These are phyloP conservation scores for Orthosia gracilis DNA, from an alignment of 2,888 invertebrate genomes.

Conservation along the genomic window DNA sequence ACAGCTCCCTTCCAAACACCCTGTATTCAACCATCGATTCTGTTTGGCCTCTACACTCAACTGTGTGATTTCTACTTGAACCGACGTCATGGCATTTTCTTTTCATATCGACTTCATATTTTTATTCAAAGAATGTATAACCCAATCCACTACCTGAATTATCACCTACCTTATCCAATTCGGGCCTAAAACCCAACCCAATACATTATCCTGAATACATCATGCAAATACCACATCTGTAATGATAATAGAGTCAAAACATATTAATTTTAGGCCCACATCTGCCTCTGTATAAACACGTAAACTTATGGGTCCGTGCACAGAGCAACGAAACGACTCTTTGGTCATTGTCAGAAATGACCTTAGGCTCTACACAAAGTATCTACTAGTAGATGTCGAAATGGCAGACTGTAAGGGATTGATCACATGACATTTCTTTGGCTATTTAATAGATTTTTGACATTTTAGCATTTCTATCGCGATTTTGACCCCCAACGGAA, in stretches of 20 bases:
- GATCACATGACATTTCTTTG: too few species aligned
- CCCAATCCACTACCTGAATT: background rate
- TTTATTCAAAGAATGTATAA: background rate
- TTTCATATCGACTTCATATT: background rate
- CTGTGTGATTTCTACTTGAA: too few species aligned
- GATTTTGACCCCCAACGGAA: too few species aligned
- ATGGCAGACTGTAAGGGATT: too few species aligned
- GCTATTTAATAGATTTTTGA: too few species aligned
- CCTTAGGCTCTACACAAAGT: background rate
- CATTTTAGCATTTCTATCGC: too few species aligned
- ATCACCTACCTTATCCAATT: constrained; percentile 6
- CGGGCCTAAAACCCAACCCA: constrained; percentile 25
- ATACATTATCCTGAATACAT: constrained; percentile 55
- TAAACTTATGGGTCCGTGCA: constrained; percentile 79
- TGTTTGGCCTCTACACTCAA: too few species aligned
- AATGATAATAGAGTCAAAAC: constrained; percentile 85
- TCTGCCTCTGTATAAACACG: constrained; percentile 81
- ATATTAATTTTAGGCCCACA: constrained; percentile 88
- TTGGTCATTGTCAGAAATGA: background rate
- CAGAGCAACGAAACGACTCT: background rate
- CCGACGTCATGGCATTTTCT: background rate
- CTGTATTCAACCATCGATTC: too few species aligned
- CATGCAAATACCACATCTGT: constrained; percentile 65
- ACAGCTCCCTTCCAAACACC: too few species aligned
- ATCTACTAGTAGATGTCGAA: too few species aligned